Conservation (phyloP, 2,113 vertebrate genomes). For the Ramphastos sulfuratus region DNA sequence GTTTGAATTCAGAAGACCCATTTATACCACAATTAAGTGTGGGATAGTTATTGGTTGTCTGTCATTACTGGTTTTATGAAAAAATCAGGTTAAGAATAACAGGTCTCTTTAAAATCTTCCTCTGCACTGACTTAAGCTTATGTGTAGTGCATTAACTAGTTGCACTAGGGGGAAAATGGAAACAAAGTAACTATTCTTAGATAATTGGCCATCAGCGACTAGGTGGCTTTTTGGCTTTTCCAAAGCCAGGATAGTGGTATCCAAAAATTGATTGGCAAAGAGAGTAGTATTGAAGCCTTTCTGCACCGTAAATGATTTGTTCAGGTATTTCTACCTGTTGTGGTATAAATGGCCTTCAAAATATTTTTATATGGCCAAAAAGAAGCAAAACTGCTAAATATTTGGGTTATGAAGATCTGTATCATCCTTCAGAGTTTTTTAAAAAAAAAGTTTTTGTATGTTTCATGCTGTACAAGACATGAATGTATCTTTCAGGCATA, state of each 20-base stretch:
- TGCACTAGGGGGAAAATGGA: not conserved
- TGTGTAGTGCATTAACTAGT: not conserved
- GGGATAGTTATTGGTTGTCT: constrained; percentile 57
- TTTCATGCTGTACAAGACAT: constrained; percentile 80
- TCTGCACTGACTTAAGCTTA: constrained; percentile 11
- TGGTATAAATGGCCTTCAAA: constrained; percentile 75
- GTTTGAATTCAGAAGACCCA: constrained; percentile 63
- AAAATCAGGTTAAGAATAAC: constrained; percentile 10
- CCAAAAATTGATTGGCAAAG: constrained; percentile 22
- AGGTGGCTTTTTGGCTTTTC: not conserved
- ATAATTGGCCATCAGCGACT: not conserved
- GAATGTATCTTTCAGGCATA: constrained; percentile 80
- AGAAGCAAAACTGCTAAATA: constrained; percentile 58
- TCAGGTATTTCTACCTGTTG: constrained; percentile 64
- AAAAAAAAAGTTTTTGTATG: constrained; percentile 71
- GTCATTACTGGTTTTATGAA: constrained; percentile 23
- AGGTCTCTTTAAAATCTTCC: not conserved
- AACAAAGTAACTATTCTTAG: not conserved
- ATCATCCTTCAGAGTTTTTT: constrained; percentile 59
- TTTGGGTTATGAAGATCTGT: constrained; percentile 72
- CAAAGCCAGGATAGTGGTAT: constrained; percentile 2
- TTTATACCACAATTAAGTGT: constrained; percentile 70
- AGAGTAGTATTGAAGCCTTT: constrained; percentile 44
- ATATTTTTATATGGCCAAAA: constrained; percentile 79
- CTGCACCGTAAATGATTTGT: constrained; percentile 1